phyloP scores from a whole-genome alignment of 2,113 vertebrate genomes.

The Chrysochloris asiatica region DNA sequence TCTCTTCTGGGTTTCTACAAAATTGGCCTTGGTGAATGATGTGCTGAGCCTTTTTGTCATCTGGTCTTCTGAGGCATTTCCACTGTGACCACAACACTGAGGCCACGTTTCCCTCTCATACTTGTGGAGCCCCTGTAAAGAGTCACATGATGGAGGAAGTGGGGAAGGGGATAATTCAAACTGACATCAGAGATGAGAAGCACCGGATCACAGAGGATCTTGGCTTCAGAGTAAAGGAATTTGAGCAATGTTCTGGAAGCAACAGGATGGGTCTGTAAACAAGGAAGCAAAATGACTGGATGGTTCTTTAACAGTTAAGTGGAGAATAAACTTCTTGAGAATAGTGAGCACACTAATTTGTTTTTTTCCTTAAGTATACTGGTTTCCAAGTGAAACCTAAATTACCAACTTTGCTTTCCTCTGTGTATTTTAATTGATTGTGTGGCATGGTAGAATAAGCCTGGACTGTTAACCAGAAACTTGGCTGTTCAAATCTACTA shows the following conservation, averaged over 20 bases:
- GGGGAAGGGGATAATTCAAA: too few species aligned
- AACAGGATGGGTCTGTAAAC: background rate
- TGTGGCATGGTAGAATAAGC: too few species aligned
- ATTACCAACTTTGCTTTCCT: background rate
- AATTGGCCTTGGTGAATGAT: background rate
- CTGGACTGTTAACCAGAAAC: too few species aligned
- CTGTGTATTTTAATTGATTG: conserved; percentile 26
- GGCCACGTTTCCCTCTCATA: background rate
- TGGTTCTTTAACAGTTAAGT: background rate
- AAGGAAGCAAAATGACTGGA: background rate
- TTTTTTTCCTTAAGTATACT: background rate
- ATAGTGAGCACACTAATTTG: background rate
- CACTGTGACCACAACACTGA: background rate
- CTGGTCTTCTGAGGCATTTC: background rate
- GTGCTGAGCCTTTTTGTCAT: background rate
- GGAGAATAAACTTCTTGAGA: background rate
- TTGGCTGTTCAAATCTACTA: too few species aligned
- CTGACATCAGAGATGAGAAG: background rate
- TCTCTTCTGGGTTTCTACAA: background rate
- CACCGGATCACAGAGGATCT: background rate
- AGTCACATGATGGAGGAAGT: too few species aligned
- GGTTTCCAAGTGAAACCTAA: background rate
- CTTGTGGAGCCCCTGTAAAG: background rate
- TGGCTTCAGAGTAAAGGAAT: background rate
- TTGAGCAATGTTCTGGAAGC: background rate